phyloP scores from a whole-genome alignment of 2,888 invertebrate genomes.

The Dioctria rufipes region DNA sequence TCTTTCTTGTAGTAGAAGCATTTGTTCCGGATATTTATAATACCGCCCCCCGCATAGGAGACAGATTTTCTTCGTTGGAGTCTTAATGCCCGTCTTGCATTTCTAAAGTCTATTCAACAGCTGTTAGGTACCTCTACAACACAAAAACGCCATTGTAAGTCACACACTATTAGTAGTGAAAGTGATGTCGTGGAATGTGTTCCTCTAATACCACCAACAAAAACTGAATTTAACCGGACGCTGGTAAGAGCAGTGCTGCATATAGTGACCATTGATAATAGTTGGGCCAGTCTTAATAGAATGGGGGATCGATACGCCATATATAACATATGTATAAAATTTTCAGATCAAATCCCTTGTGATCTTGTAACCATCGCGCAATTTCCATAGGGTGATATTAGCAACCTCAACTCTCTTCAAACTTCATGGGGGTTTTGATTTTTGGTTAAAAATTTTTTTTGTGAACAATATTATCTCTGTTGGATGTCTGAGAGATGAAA shows the following conservation, averaged over 20 bases:
- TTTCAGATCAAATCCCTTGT: too few species aligned
- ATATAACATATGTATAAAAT: neutral
- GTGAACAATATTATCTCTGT: neutral
- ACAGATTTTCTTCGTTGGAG: neutral
- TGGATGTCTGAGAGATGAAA: neutral
- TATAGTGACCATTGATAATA: neutral
- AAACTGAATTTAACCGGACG: conserved; percentile 31
- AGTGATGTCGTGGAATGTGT: conserved; percentile 46
- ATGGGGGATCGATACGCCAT: neutral
- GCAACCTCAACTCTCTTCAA: too few species aligned
- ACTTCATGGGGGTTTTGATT: neutral
- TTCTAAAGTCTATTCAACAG: neutral
- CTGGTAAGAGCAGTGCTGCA: neutral
- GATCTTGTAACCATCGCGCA: too few species aligned
- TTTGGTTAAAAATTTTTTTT: neutral
- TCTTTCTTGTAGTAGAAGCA: conserved; percentile 7
- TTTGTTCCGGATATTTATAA: conserved; percentile 17
- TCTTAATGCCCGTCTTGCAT: neutral
- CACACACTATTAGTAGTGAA: conserved; percentile 4
- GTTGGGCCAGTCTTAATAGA: neutral
- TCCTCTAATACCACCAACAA: conserved; percentile 12
- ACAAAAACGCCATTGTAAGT: conserved; percentile 5
- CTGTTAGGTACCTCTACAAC: neutral
- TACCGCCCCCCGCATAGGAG: neutral
- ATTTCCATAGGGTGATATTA: too few species aligned